Percentiles rank a stretch among this genome's conserved stretches.
These are phyloP conservation scores for Australoheros scitulus DNA, from an alignment of 2,113 vertebrate species.

Conservation along the genomic window DNA sequence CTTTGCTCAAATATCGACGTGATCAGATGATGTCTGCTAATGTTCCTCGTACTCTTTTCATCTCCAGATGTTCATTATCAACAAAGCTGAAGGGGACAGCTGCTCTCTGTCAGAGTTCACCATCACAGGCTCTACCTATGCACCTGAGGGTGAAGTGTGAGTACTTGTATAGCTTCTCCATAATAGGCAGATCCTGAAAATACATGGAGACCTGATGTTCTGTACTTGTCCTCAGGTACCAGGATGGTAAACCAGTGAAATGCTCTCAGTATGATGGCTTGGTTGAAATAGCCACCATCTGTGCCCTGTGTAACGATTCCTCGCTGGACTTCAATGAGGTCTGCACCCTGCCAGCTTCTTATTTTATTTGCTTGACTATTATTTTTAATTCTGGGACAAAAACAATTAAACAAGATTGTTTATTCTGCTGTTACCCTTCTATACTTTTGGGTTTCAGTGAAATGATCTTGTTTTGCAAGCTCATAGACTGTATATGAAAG, in stretches of 20 bases:
- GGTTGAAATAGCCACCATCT: conserved; percentile 96
- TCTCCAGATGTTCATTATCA: conserved; percentile 93
- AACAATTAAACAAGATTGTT: fast-evolving
- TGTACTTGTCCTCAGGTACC: conserved; percentile 80
- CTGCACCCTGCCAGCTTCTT: conserved; percentile 28
- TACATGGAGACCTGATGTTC: background rate
- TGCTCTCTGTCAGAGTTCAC: conserved; percentile 94
- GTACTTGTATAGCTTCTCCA: conserved; percentile 63
- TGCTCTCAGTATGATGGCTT: conserved; percentile 88
- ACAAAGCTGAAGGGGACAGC: conserved; percentile 87
- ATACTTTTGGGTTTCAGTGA: background rate
- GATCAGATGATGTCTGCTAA: background rate
- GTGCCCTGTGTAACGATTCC: conserved; percentile 97
- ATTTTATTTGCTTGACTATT: background rate
- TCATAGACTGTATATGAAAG: background rate
- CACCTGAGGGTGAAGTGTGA: conserved; percentile 97
- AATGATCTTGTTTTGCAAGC: fast-evolving
- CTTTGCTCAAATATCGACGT: background rate
- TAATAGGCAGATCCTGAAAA: background rate
- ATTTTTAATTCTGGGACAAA: background rate
- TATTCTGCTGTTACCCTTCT: background rate
- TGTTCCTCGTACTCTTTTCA: conserved; percentile 10
- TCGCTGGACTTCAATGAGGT: conserved; percentile 99
- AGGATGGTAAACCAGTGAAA: conserved; percentile 87
- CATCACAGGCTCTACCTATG: conserved; percentile 95